Conservation (phyloP, 2,113 vertebrate species). For the Amphilophus citrinellus region DNA sequence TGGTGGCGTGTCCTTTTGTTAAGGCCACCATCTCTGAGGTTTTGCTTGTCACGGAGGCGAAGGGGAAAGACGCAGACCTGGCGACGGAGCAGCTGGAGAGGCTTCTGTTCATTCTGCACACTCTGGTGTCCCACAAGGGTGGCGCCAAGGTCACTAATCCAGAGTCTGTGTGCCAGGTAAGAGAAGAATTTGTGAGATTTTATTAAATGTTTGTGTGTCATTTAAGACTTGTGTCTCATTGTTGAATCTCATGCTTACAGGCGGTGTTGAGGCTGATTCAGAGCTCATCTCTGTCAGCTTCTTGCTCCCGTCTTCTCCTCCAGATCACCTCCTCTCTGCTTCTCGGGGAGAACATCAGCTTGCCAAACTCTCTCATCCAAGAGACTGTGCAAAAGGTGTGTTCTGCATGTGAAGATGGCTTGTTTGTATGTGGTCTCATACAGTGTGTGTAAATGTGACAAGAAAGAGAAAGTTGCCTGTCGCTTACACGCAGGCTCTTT, state of each 20-base stretch:
- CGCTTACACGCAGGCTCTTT: neutral
- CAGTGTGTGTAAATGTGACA: neutral
- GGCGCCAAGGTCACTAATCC: slow-evolving; percentile 89
- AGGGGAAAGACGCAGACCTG: slow-evolving; percentile 45
- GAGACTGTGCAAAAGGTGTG: slow-evolving; percentile 85
- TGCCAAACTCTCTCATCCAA: slow-evolving; percentile 82
- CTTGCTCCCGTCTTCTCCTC: slow-evolving; percentile 86
- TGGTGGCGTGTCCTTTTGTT: neutral
- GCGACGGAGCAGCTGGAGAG: slow-evolving; percentile 88
- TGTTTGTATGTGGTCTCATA: neutral
- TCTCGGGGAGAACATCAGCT: slow-evolving; percentile 84
- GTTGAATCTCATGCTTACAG: slow-evolving; percentile 67
- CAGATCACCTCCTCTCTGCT: slow-evolving; percentile 87
- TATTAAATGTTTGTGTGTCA: too few species aligned
- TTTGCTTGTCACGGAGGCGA: slow-evolving; percentile 40
- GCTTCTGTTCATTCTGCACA: slow-evolving; percentile 86
- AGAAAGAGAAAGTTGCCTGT: neutral
- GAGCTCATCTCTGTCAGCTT: slow-evolving; percentile 72
- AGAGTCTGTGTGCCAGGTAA: slow-evolving; percentile 86
- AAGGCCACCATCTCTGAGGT: slow-evolving; percentile 70
- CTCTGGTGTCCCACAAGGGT: slow-evolving; percentile 83
- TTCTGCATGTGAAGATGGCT: rapidly evolving
- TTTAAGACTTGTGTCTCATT: neutral
- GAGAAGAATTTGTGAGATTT: neutral
- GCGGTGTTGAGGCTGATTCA: slow-evolving; percentile 81